A percentile compares a stretch with the other conserved stretches of the same genome.
phyloP scores from a whole-genome alignment of 35 echinoderm and acorn worm species.

The Lytechinus pictus region DNA sequence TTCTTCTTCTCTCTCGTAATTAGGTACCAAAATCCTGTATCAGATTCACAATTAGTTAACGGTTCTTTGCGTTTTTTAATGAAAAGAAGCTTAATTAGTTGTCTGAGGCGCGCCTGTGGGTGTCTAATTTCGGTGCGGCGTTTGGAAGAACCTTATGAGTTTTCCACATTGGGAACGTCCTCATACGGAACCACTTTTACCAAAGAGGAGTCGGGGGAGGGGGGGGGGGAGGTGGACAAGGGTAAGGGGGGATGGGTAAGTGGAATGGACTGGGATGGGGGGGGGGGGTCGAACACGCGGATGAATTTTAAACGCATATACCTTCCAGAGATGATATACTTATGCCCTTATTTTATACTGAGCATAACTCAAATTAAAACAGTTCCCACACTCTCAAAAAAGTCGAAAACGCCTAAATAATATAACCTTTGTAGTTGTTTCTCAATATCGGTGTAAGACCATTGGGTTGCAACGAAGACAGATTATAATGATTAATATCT shows the following conservation, averaged over 20 bases:
- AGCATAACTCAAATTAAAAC: no score
- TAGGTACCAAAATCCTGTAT: constrained; percentile 19
- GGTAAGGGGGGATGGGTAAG: no score
- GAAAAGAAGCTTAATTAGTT: constrained; percentile 41
- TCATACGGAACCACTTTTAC: neutral
- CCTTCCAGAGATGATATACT: no score
- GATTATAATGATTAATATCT: no score
- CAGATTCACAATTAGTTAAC: neutral
- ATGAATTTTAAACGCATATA: no score
- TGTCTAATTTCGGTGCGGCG: neutral
- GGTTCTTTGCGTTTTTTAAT: constrained; percentile 28
- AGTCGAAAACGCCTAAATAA: no score
- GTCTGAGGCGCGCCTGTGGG: neutral
- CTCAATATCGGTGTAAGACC: no score
- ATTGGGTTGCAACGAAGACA: no score
- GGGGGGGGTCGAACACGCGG: neutral
- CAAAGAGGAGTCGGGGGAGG: neutral
- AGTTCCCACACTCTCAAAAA: no score
- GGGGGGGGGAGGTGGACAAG: neutral
- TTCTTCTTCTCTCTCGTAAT: neutral
- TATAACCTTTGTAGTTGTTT: no score
- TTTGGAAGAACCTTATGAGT: neutral
- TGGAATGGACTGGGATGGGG: neutral
- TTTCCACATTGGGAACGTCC: neutral
- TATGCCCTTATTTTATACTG: no score